A percentile compares a stretch with the other conserved stretches of the same genome.
Evolutionary conservation across 92 coral and sea anemone genomes (phyloP).

Genomic region (Hydrozoanthus gracilis): DNA sequence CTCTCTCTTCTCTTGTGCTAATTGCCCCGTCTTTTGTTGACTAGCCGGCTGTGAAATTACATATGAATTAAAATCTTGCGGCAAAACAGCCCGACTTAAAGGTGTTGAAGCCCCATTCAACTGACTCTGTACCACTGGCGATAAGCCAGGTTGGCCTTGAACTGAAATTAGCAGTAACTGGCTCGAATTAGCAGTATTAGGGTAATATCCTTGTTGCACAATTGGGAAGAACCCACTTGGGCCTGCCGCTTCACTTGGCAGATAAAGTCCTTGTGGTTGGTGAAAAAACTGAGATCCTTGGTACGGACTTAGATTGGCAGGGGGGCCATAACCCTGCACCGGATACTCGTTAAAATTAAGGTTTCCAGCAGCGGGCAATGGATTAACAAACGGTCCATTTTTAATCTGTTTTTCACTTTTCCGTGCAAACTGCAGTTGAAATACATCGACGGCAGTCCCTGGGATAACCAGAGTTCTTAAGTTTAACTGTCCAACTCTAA

Average conservation of each 20-base stretch:
- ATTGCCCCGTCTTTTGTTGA: background rate
- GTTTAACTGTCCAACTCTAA: conserved; percentile 31
- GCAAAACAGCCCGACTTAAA: background rate
- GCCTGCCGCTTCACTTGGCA: conserved; percentile 18
- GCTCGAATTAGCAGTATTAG: background rate
- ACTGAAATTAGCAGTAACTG: background rate
- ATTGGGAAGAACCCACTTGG: background rate
- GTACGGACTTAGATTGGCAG: background rate
- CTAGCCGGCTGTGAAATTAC: background rate
- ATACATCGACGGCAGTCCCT: background rate
- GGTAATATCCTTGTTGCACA: conserved; percentile 17
- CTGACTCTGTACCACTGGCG: background rate
- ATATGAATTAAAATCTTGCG: background rate
- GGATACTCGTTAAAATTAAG: background rate
- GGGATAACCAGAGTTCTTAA: conserved; percentile 31
- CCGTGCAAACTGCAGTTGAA: conserved; percentile 19
- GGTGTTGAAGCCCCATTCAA: background rate
- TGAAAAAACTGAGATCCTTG: conserved; percentile 31
- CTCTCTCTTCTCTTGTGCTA: conserved; percentile 23
- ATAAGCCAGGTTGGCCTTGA: background rate
- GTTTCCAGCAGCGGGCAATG: conserved; percentile 1
- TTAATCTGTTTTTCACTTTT: background rate
- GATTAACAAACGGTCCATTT: conserved; percentile 3
- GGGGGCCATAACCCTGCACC: background rate
- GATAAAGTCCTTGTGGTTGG: conserved; percentile 26